A percentile compares a stretch with the other conserved stretches of the same genome.
Evolutionary conservation across 1,140 invertebrate genomes (phyloP).

Genomic region (Pseudachorutes palmiensis): DNA sequence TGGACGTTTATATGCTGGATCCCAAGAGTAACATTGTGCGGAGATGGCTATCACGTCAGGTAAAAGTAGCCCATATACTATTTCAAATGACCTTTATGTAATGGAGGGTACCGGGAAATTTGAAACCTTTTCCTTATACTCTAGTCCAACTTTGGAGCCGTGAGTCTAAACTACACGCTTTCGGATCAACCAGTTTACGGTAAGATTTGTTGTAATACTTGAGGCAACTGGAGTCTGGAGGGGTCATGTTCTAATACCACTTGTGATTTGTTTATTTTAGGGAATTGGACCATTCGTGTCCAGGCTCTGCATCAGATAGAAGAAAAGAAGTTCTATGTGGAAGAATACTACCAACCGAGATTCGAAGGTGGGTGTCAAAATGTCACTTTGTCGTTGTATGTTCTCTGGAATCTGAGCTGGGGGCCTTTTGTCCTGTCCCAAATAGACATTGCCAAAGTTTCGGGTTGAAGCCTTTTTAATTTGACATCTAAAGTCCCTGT

Average conservation of each 20-base stretch:
- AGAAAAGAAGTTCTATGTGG: conserved; percentile 74
- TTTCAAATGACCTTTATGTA: background rate
- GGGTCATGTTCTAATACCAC: too few species aligned
- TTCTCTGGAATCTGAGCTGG: background rate
- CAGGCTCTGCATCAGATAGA: conserved; percentile 79
- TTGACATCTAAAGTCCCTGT: background rate
- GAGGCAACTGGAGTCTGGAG: background rate
- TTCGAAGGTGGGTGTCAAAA: conserved; percentile 54
- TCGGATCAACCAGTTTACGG: conserved; percentile 87
- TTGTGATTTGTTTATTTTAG: background rate
- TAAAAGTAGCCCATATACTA: conserved; percentile 12
- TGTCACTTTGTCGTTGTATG: background rate
- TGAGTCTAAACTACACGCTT: conserved; percentile 79
- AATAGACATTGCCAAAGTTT: too few species aligned
- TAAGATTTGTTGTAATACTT: background rate
- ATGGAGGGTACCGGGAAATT: too few species aligned
- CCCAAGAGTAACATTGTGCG: conserved; percentile 51
- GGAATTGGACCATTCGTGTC: conserved; percentile 78
- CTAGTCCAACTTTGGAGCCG: conserved; percentile 77
- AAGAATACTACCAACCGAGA: conserved; percentile 88
- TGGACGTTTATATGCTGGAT: conserved; percentile 83
- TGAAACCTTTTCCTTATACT: background rate
- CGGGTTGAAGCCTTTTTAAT: background rate
- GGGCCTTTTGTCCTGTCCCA: background rate
- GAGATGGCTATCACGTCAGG: conserved; percentile 34